Base-by-base conservation (phyloP, 2,888 invertebrate genomes). In the Caenorhabditis imperialis region DNA sequence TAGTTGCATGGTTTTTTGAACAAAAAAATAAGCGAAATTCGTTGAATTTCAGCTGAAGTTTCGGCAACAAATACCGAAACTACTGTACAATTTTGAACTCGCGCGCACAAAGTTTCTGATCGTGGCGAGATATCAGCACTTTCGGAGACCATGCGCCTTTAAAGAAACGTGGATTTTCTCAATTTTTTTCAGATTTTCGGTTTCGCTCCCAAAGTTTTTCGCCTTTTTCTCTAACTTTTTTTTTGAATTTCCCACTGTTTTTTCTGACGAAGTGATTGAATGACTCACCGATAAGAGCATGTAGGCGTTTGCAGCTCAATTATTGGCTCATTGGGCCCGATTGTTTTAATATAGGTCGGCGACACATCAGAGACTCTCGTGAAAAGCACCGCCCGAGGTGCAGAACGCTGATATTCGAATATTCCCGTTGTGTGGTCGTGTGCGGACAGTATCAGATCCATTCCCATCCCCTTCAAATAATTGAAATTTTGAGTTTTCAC, bases 371-470 rank as follows among this genome's bases (percentile, higher is more conserved):
- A 54, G 23, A 70, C 45, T 23, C 30, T 27, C 1, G 63, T 48
- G 37, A 51, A 70, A 8, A 70, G 44, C 1, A 70, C 58, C 16
- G 69, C 70, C 37, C 44, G 50, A 23, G 75, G 70, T 6, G 47
- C 38, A 2, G 35, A 27, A 38, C 75, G 47, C 27, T 63, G 63
- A 33, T 67, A 62, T 38, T 75, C 71, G 27, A 50, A 75, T 2
- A 75, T 72, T 53, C 57, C 67, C 2, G 57, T 67, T n/a, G 86
- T 88, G 78, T 90, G 90, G 83, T 89, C 89, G 75, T 90, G 90
- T 16, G 88, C 90, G 27, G 90, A 89, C 27, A 90, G 84, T 45
- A 90, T 88, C 18, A 90, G 71, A 70, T 85, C 83, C 37, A 60
- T 60, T 0, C 37, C 38, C 14, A 53, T 10, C 3, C 75, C 75